phyloP scores from a whole-genome alignment of 2,888 invertebrate genomes.

The Furcula furcula region DNA sequence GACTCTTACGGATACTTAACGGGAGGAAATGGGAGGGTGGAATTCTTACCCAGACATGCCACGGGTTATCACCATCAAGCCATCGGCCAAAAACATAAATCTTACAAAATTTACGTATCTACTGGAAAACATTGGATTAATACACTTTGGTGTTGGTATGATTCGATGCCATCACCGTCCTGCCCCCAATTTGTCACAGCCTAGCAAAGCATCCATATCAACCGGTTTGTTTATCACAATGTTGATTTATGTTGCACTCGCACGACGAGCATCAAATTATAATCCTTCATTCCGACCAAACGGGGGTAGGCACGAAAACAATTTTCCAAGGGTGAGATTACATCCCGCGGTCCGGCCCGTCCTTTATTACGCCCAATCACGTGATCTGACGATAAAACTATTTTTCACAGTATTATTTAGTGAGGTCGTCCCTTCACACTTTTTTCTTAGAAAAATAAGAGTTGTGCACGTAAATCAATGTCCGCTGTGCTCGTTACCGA shows the following conservation, averaged over 20 bases:
- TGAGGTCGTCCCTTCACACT: constrained; percentile 60
- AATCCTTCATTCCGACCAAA: constrained; percentile 59
- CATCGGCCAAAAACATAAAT: too few relatives aligned
- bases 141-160: too few relatives aligned
- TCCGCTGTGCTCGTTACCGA: constrained; percentile 71
- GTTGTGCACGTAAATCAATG: constrained; percentile 67
- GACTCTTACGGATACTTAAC: too few relatives aligned
- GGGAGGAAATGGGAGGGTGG: too few relatives aligned
- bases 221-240: constrained; percentile 24
- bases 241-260: constrained; percentile 27
- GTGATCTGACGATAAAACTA: constrained; percentile 75
- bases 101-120: too few relatives aligned
- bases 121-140: too few relatives aligned
- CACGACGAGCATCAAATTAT: constrained; percentile 40
- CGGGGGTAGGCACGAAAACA: constrained; percentile 60
- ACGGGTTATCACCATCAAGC: too few relatives aligned
- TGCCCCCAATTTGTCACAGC: constrained; percentile 14
- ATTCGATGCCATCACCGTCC: too few relatives aligned
- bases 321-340: constrained; percentile 63
- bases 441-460: constrained; percentile 70
- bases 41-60: too few relatives aligned
- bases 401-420: constrained; percentile 75
- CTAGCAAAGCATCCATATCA: constrained; percentile 10
- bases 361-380: constrained; percentile 75
- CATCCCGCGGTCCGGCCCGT: constrained; percentile 36